Base-by-base conservation (phyloP, 2,797 vertebrate genomes). In the Xerus rutilus region DNA sequence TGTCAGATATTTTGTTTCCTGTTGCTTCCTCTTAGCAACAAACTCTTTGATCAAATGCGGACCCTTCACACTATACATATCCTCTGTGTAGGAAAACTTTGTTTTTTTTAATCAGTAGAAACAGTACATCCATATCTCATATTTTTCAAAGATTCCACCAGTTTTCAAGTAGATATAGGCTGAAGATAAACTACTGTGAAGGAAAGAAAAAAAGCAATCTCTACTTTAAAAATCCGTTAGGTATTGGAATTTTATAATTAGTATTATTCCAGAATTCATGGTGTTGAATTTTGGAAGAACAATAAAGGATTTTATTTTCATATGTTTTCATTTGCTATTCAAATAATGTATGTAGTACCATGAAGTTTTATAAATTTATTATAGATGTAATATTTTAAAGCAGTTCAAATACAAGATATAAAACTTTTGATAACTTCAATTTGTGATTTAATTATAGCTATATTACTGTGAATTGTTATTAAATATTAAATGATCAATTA, bases 401-500 rank as follows among this genome's bases (percentile, higher is more conserved):
- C 43, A 88, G 74, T 73, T 94, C 54, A 76, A 89, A 83, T 3
- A 32, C 15, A 73, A 85, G 20, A 91, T 70, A 23, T 28, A 93
- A 90, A 62, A 10, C 70, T 13, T 93, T 47, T 88, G 70, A 90
- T 93, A 95, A 74, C 79, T 78, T 88, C 20, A 43, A 73, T 59
- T 78, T 97, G 54, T 91, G 45, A 77, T 86, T 96, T 95, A 62
- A 93, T 73, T 97, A 86, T 93, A 91, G 76, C 3, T 70, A 14
- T 39, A 81, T 96, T 86, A 35, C 30, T 93, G 1, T 57, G 35
- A 74, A 82, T 73, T 92, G 32, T 86, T 94, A 94, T 95, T 94
- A 96, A 97, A 89, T 97, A 96, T 95, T 96, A 97, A 97, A 78
- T 89, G 59, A 96, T 94, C 84, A 95, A 91, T 94, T 96, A 92